Base-by-base conservation (phyloP, 2,888 invertebrate species). In the Caenorhabditis doughertyi region DNA sequence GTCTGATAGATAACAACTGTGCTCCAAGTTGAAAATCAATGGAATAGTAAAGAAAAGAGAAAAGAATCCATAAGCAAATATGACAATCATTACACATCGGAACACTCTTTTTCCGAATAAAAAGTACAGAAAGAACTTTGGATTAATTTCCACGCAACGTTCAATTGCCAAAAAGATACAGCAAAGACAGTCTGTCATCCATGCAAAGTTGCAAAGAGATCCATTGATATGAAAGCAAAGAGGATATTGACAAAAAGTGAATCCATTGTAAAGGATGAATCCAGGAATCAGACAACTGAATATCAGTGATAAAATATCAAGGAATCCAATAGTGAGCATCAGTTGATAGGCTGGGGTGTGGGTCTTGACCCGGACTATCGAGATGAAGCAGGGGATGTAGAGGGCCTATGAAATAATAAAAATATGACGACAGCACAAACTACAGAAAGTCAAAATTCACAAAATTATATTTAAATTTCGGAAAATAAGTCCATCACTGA, bases 121-220 rank as follows among this genome's bases (percentile, higher is more conserved):
- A 23, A 77, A 29, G 3, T 21, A 21, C 9, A 60, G 25, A 0
- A 35, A n/a, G 21, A 67, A 53, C 4, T 62, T 51, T 0, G 70
- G 1, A 32, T 64, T 64, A 16, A 65, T 70, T 25, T 64, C 71
- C 18, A 65, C 71, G 11, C 71, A 71, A n/a, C 79, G 35, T 18
- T 72, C 65, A 11, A 79, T 25, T 8, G 79, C 79, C 23, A 79
- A 18, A 2, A 72, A 47, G 18, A 79, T 67, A 35, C 79, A 72
- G 11, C 47, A 21, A 8, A 65, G 32, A 23, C 79, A 72, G 7
- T 56, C 71, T 8, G 67, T 72, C 71, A 79, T 72, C 79, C 79
- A 79, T 0, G 58, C 49, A 2, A 56, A 11, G n/a, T n/a, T n/a
- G n/a, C n/a, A n/a, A n/a, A n/a, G n/a, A n/a, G 73, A n/a, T 32